Percentiles rank a stretch among this genome's conserved stretches.
Conservation (phyloP, 2,888 invertebrate genomes). For the Clivina fossor region DNA sequence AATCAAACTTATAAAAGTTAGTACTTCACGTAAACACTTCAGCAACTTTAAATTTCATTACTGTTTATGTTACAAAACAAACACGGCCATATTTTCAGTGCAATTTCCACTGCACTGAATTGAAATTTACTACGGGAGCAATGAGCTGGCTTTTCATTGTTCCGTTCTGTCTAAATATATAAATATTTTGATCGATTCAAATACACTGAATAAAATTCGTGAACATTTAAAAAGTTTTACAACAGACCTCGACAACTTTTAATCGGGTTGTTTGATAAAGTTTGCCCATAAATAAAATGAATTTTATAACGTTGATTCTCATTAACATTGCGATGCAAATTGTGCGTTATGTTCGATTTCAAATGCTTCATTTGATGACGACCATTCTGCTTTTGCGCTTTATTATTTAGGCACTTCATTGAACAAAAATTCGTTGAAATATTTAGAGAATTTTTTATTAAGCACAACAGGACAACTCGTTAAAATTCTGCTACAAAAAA, state of each 20-base stretch:
- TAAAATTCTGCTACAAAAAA: too few species aligned
- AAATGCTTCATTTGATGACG: slow-evolving; percentile 27
- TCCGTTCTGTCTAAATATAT: not conserved
- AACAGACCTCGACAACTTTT: slow-evolving; percentile 29
- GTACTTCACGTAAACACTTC: not conserved
- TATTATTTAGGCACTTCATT: too few species aligned
- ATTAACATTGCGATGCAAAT: slow-evolving; percentile 33
- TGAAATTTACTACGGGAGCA: slow-evolving; percentile 1
- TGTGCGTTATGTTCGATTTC: slow-evolving; percentile 22
- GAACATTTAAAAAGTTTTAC: slow-evolving; percentile 30
- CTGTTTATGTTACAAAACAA: slow-evolving; percentile 19
- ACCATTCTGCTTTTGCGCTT: too few species aligned
- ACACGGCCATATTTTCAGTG: slow-evolving; percentile 19
- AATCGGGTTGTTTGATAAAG: slow-evolving; percentile 33
- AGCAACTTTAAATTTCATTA: slow-evolving; percentile 25
- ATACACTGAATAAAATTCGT: slow-evolving; percentile 18
- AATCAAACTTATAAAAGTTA: slow-evolving; percentile 23
- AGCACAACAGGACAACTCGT: too few species aligned
- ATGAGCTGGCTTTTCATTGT: not conserved
- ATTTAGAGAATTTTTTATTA: too few species aligned
- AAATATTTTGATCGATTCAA: not conserved
- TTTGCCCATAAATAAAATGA: slow-evolving; percentile 32
- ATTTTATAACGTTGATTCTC: slow-evolving; percentile 30
- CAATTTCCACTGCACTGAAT: slow-evolving; percentile 15
- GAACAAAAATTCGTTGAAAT: too few species aligned